Percentiles rank a stretch among this genome's conserved stretches.
Evolutionary conservation across 1,140 invertebrate genomes (phyloP).

Genomic region (Ceratosolen solmsi): DNA sequence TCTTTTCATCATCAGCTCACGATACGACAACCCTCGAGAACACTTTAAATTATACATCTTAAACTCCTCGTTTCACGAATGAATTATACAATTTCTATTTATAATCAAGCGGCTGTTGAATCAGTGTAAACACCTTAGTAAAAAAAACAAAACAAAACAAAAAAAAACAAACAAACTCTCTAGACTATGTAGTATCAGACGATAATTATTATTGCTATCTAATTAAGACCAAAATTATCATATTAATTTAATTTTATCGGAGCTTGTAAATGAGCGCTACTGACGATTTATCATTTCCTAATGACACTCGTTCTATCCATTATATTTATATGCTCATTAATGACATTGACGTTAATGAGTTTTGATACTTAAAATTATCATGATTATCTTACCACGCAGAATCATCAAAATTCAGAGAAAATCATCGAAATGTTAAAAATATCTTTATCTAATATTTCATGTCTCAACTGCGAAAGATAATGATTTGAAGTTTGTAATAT

Average conservation of each 20-base stretch:
- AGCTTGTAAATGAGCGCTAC: background rate
- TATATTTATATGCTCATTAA: background rate
- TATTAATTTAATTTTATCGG: constrained; percentile 3
- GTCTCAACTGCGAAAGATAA: too few relatives aligned
- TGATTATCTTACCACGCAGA: too few relatives aligned
- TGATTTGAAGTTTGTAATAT: background rate
- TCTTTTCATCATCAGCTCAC: background rate
- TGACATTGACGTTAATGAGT: too few relatives aligned
- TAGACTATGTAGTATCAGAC: background rate
- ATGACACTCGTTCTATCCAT: background rate
- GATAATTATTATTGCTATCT: background rate
- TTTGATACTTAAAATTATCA: too few relatives aligned
- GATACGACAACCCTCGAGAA: background rate
- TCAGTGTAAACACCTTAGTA: constrained; percentile 12
- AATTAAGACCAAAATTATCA: background rate
- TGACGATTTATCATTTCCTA: background rate
- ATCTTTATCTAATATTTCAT: too few relatives aligned
- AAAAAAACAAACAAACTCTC: too few relatives aligned
- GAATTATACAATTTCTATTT: constrained; percentile 12
- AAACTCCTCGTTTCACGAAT: background rate
- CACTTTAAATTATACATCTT: background rate
- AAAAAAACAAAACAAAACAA: too few relatives aligned
- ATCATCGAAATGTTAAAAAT: too few relatives aligned
- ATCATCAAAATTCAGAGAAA: too few relatives aligned
- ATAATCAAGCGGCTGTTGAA: background rate